Evolutionary conservation across 2,113 vertebrate species (phyloP).

Genomic region (Desmodus rotundus): DNA sequence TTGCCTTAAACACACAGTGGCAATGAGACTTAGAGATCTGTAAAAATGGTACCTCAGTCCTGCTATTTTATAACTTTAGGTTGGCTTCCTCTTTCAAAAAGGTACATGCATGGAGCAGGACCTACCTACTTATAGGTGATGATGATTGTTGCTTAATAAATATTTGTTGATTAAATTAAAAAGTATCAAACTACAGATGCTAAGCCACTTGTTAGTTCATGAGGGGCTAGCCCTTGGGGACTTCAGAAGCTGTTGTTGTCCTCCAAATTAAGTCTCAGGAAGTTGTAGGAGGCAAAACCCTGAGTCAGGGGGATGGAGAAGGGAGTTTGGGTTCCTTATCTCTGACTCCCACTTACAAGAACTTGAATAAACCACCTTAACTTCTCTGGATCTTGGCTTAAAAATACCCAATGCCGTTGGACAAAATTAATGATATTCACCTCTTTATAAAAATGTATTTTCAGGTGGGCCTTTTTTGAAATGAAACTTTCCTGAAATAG

Average conservation of each 20-base stretch:
- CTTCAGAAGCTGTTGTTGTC: accelerated
- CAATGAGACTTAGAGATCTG: neutral
- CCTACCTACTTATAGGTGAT: neutral
- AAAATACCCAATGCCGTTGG: neutral
- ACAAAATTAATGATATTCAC: neutral
- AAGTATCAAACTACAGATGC: neutral
- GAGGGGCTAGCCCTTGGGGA: neutral
- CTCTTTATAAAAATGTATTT: neutral
- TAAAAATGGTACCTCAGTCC: neutral
- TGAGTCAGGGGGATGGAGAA: neutral
- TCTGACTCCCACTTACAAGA: neutral
- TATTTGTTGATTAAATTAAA: neutral
- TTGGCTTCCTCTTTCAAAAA: neutral
- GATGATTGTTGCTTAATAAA: neutral
- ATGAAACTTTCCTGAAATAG: neutral
- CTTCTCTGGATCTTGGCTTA: neutral
- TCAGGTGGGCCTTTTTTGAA: neutral
- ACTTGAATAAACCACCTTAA: neutral
- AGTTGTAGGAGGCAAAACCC: neutral
- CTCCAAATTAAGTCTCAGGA: neutral
- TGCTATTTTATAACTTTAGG: neutral
- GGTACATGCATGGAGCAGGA: neutral
- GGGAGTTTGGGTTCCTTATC: neutral
- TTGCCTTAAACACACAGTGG: neutral
- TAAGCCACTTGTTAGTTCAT: neutral